Evolutionary conservation across 2,797 vertebrate genomes (phyloP).

Genomic region (Phyllotis vaccarum): DNA sequence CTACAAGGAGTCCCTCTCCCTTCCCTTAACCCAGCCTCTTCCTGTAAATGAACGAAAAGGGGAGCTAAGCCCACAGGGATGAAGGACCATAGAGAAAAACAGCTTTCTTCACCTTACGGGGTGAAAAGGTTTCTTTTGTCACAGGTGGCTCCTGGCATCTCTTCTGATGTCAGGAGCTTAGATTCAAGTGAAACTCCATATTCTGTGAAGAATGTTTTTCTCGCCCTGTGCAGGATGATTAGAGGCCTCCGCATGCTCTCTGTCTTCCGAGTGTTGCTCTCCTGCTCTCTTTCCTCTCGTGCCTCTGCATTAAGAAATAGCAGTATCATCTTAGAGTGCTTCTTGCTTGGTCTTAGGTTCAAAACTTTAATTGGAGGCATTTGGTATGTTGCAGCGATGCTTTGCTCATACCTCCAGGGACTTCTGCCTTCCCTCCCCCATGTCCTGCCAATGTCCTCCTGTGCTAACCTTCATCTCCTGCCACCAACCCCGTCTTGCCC

Average conservation of each 20-base stretch:
- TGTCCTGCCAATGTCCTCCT: neutral
- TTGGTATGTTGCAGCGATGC: neutral
- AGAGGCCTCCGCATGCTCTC: neutral
- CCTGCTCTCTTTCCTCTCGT: conserved; percentile 28
- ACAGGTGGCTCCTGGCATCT: neutral
- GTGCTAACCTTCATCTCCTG: neutral
- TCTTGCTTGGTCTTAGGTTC: conserved; percentile 25
- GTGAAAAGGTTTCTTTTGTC: conserved; percentile 14
- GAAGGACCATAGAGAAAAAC: conserved; percentile 24
- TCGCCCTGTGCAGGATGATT: conserved; percentile 17
- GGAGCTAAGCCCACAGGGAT: neutral
- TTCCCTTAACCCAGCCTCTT: neutral
- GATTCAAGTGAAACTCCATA: conserved; percentile 21
- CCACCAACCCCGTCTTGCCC: neutral
- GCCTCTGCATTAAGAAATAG: neutral
- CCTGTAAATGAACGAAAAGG: conserved; percentile 1
- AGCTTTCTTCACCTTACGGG: conserved; percentile 55
- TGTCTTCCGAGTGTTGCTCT: too few relatives aligned
- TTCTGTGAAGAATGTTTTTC: conserved; percentile 50
- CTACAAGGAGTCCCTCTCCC: neutral
- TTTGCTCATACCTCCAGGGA: neutral
- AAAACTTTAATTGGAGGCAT: conserved; percentile 7
- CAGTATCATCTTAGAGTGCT: conserved; percentile 33
- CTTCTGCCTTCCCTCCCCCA: neutral
- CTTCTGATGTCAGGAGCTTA: conserved; percentile 59